phyloP scores from a whole-genome alignment of 2,888 invertebrate genomes.

The Glyphotaelius pellucidus region DNA sequence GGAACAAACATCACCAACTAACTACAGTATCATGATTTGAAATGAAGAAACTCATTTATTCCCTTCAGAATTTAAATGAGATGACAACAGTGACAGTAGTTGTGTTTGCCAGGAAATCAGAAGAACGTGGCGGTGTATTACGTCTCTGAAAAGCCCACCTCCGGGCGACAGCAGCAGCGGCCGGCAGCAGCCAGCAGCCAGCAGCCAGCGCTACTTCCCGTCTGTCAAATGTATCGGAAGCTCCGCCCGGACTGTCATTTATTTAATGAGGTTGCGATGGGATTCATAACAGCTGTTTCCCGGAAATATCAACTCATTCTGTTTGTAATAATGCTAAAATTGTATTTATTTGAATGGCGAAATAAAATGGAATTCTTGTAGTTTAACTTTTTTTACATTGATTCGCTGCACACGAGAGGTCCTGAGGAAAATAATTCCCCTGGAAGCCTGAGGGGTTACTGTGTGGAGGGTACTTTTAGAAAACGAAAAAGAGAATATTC shows the following conservation, averaged over 20 bases:
- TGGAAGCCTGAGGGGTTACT: no score
- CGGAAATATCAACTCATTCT: background rate
- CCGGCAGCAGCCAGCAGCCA: background rate
- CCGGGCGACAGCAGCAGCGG: background rate
- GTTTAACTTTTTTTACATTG: no score
- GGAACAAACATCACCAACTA: background rate
- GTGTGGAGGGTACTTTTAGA: no score
- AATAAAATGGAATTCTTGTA: background rate
- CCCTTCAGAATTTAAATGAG: background rate
- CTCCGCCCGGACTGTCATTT: constrained; percentile 3
- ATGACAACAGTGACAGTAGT: background rate
- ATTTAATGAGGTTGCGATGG: background rate
- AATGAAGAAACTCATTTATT: background rate
- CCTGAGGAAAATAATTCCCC: no score
- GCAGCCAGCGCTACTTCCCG: background rate
- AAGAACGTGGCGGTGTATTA: background rate
- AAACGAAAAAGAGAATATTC: no score
- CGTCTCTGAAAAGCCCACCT: background rate
- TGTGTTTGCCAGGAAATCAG: background rate
- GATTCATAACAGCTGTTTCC: background rate
- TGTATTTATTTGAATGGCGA: background rate
- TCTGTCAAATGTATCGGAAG: constrained; percentile 25
- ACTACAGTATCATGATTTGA: background rate
- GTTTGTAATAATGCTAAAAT: background rate
- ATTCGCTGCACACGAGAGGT: no score